Evolutionary conservation across 1,140 invertebrate species (phyloP).

Genomic region (Ceratoteleas bidentatus): DNA sequence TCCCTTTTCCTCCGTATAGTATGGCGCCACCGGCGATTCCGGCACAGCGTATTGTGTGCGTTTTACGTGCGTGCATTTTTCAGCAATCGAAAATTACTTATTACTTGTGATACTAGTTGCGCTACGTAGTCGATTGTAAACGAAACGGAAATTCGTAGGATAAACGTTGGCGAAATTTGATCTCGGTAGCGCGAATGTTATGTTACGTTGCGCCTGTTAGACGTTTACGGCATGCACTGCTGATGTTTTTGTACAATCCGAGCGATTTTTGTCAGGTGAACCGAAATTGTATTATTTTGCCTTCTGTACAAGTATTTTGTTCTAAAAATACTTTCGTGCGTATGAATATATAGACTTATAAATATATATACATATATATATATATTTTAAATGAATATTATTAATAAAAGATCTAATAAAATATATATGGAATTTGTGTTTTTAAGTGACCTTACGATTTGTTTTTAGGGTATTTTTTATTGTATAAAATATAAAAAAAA

Average conservation of each 20-base stretch:
- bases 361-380: slow-evolving; percentile 52
- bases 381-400: slow-evolving; percentile 59
- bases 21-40: no score
- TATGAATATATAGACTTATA: slow-evolving; percentile 1
- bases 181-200: slow-evolving; percentile 74
- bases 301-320: slow-evolving; percentile 79
- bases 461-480: no score
- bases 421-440: no score
- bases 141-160: slow-evolving; percentile 26
- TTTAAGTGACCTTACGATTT: no score
- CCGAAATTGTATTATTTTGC: slow-evolving; percentile 75
- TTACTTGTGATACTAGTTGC: slow-evolving; percentile 80
- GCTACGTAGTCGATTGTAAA: slow-evolving; percentile 64
- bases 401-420: slow-evolving; percentile 31
- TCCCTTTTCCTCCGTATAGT: no score
- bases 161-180: slow-evolving; percentile 69
- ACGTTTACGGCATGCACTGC: slow-evolving; percentile 63
- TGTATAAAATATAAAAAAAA: no score
- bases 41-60: no score
- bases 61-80: slow-evolving; percentile 1
- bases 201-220: slow-evolving; percentile 71
- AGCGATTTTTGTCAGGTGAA: slow-evolving; percentile 59
- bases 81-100: slow-evolving; percentile 34
- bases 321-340: slow-evolving; percentile 79
- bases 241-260: slow-evolving; percentile 67